Base-by-base conservation (phyloP, 2,888 invertebrate species). In the Cryptus armator region DNA sequence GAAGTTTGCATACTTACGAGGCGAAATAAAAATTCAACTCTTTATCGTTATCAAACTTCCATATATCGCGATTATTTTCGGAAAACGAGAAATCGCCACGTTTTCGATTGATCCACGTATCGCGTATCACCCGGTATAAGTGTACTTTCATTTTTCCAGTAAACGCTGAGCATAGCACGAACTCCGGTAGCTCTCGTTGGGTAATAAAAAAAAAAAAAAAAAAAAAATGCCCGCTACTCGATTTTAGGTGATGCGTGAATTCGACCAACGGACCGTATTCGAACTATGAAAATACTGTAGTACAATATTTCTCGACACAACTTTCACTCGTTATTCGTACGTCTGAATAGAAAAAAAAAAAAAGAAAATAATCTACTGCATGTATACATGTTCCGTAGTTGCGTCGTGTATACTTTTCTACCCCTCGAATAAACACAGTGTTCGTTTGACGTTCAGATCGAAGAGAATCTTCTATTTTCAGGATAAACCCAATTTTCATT, bases 181-280 rank as follows among this genome's bases (percentile, higher is more conserved):
- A 16, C 53, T 6, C 37, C 5, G 53, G 7, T 16, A 53, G 7
- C 53, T 7, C 53, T 7, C 16, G 53, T 19, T 9, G 16, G 53
- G 19, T 53, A n/a, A 7, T 2, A 53, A 7, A 19, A 19, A 19
- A 19, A 16, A 53, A 16, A 53, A 53, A 3, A 16, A 51, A 19
- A 53, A 53, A 19, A 67, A 67, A 44, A 44, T 19, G 5, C 67
- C 19, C n/a, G 44, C 2, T 14, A 44, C 12, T 24, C 24, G 19
- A 67, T 44, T 43, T 43, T 67, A 67, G 10, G 67, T 19, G 43
- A 44, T 67, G 37, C 32, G 37, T 37, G 64, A 64, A 64, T 37
- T 37, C 32, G 37, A n/a, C 0, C n/a, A 37, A 37, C 32, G 32
- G 64, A 64, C 32, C n/a, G 32, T n/a, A 64, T n/a, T 64, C 16